Percentiles rank a stretch among this genome's conserved stretches.
These are phyloP conservation scores for Linyphia triangularis DNA, from an alignment of 2,888 invertebrate species.

Conservation along the genomic window DNA sequence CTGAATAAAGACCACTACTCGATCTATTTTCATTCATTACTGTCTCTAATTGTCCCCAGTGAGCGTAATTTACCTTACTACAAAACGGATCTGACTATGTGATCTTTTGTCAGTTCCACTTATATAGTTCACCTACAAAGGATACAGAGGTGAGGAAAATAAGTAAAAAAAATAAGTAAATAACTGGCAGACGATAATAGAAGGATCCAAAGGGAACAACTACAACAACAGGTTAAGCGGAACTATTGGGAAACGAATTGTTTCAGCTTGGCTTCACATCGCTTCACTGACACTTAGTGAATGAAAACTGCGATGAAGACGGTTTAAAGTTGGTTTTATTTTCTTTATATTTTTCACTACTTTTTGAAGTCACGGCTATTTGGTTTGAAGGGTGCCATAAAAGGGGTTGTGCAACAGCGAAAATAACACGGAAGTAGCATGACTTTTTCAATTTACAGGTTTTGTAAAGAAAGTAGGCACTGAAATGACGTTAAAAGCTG, in stretches of 20 bases:
- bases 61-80: constrained; percentile 40
- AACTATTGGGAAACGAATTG: constrained; percentile 71
- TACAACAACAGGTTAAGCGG: constrained; percentile 73
- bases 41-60: constrained; percentile 44
- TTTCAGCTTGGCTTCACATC: constrained; percentile 74
- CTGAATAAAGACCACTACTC: constrained; percentile 50
- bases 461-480: too few relatives aligned
- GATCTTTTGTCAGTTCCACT: constrained; percentile 53
- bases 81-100: constrained; percentile 24
- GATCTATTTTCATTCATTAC: constrained; percentile 60
- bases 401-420: constrained; percentile 40
- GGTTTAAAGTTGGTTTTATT: constrained; percentile 69
- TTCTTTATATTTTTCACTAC: constrained; percentile 25
- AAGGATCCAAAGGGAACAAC: constrained; percentile 29
- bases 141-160: not conserved
- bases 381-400: constrained; percentile 41
- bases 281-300: constrained; percentile 68
- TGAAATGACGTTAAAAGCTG: too few relatives aligned
- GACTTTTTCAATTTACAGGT: not conserved
- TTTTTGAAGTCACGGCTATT: constrained; percentile 46
- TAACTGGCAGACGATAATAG: constrained; percentile 51
- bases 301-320: constrained; percentile 70
- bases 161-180: constrained; percentile 34
- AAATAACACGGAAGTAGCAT: constrained; percentile 29
- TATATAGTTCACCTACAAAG: constrained; percentile 25